phyloP scores from a whole-genome alignment of 2,113 vertebrate genomes.

The Oreochromis aureus region DNA sequence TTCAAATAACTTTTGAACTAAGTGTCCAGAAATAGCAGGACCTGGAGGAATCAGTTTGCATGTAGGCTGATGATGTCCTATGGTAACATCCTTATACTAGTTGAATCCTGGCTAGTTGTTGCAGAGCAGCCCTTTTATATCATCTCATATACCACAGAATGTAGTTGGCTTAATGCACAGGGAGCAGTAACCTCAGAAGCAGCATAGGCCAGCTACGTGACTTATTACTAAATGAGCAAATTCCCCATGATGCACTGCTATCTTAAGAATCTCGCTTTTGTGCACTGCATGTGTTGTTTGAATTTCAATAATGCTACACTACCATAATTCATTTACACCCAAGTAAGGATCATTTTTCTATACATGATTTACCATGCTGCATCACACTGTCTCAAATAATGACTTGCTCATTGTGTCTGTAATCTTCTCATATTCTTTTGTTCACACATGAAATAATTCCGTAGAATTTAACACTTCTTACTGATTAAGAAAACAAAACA shows the following conservation, averaged over 20 bases:
- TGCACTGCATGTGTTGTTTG: neutral
- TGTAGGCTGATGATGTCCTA: neutral
- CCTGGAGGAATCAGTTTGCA: neutral
- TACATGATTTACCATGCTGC: neutral
- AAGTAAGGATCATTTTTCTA: neutral
- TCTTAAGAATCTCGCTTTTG: neutral
- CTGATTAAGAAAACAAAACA: neutral
- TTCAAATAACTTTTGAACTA: neutral
- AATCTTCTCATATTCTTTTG: neutral
- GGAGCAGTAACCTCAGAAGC: neutral
- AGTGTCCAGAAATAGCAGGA: neutral
- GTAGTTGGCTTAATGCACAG: neutral
- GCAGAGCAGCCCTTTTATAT: neutral
- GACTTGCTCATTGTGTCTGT: neutral
- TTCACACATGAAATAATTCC: neutral
- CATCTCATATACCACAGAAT: neutral
- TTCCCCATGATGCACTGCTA: neutral
- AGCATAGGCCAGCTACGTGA: neutral
- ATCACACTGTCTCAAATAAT: neutral
- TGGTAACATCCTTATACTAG: neutral
- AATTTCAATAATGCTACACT: neutral
- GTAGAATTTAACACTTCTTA: neutral
- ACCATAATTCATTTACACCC: neutral
- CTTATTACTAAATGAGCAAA: neutral
- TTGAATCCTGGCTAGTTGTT: neutral